Percentiles rank a stretch among this genome's conserved stretches.
phyloP scores from a whole-genome alignment of 2,888 invertebrate species.

The Tolmerus cingulatus region DNA sequence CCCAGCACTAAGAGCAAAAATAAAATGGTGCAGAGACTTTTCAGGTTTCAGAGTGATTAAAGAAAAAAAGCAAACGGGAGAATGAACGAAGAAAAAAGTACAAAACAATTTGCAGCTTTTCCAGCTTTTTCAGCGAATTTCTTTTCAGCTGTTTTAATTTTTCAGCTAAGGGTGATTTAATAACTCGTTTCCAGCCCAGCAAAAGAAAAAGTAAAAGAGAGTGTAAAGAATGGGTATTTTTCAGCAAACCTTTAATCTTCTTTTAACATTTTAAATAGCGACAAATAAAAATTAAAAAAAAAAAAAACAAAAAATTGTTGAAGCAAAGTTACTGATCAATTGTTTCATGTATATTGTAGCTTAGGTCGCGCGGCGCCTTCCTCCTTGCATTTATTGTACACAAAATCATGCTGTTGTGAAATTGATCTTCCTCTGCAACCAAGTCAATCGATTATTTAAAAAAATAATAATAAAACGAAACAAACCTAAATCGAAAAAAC shows the following conservation, averaged over 20 bases:
- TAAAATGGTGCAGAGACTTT: constrained; percentile 22
- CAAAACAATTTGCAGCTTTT: background rate
- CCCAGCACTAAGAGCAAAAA: background rate
- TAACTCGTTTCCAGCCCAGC: constrained; percentile 29
- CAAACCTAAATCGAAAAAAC: background rate
- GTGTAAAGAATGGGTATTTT: background rate
- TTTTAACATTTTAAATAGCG: background rate
- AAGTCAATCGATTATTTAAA: constrained; percentile 21
- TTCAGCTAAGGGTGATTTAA: constrained; percentile 43
- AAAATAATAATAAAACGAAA: background rate
- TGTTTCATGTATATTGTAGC: constrained; percentile 50
- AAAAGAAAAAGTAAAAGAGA: constrained; percentile 23
- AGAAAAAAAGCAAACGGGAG: background rate
- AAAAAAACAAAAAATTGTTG: background rate
- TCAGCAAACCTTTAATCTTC: constrained; percentile 23
- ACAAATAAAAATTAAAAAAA: background rate
- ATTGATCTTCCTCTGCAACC: constrained; percentile 44
- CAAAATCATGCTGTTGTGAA: constrained; percentile 49
- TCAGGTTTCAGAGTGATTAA: constrained; percentile 26
- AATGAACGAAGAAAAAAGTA: background rate
- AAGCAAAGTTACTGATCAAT: constrained; percentile 46
- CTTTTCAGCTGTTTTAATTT: constrained; percentile 50
- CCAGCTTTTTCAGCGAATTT: constrained; percentile 38
- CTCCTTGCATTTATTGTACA: constrained; percentile 45
- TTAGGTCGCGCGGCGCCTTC: constrained; percentile 48